Evolutionary conservation across 2,888 invertebrate species (phyloP), one percentile per base, ranked within the genome.

Genomic region (Atrina japonica): DNA sequence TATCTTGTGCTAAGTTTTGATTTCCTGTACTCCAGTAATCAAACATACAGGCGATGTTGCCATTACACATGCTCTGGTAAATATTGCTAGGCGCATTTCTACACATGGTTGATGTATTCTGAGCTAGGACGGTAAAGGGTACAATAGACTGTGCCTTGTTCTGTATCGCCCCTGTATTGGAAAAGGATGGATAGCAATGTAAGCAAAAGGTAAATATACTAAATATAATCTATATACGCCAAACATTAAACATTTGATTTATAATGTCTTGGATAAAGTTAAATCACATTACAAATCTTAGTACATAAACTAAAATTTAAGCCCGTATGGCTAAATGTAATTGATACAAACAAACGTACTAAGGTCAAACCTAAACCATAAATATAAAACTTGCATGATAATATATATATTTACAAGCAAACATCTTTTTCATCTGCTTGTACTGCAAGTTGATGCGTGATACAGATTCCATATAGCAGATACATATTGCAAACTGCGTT

Each of bases 1-100:
- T 58, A 7, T 21, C 23, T 18, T 40, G 30, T 16, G 66, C 66
- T n/a, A 49, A 9, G 7, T 29, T 27, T 16, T 27, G 21, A 40
- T 40, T 58, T 5, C 45, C 40, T 23, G 66, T 66, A 16, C 49
- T 25, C 40, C 58, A 47, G 21, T 58, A 18, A 47, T 66, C 66
- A 58, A 58, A 66, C n/a, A 30, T 23, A 58, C 66, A 66, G 9
- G 27, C 49, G 2, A 21, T 3, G 21, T 66, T 58, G 11, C 25
- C 35, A 5, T 3, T 9, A 58, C 66, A 66, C 3, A 47, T 49
- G 16, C 43, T 21, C 11, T 30, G 56, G 11, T 11, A 7, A 11
- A 9, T 49, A 7, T 23, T 18, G 11, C 6, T 18, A 27, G 47
- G n/a, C 9, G 16, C 29, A 3, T 23, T 16, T 6, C 21, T 27